Evolutionary conservation across 2,113 vertebrate species (phyloP).

Genomic region (Geothlypis trichas): DNA sequence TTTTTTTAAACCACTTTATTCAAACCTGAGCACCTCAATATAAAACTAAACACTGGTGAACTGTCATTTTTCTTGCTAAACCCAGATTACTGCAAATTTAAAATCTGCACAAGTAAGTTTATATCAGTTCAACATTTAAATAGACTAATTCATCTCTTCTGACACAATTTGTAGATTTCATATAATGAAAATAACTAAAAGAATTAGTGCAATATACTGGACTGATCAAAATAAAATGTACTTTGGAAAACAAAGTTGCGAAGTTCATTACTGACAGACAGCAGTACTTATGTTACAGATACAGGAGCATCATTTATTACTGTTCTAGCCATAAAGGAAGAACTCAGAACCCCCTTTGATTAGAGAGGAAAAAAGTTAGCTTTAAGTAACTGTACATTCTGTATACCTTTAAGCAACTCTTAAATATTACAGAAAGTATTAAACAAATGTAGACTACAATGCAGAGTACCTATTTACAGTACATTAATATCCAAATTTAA

Average conservation of each 20-base stretch:
- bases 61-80: conserved; percentile 76
- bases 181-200: conserved; percentile 83
- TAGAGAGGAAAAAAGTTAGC: conserved; percentile 74
- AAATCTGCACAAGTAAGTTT: conserved; percentile 74
- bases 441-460: conserved; percentile 92
- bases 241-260: conserved; percentile 78
- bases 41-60: conserved; percentile 82
- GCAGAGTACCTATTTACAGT: conserved; percentile 98
- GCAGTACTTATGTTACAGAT: conserved; percentile 81
- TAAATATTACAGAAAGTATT: conserved; percentile 92
- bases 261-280: conserved; percentile 77
- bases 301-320: conserved; percentile 88
- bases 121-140: conserved; percentile 79
- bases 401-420: conserved; percentile 85
- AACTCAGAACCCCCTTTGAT: conserved; percentile 75
- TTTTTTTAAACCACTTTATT: conserved; percentile 80
- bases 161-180: conserved; percentile 80
- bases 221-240: conserved; percentile 79
- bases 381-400: conserved; percentile 92
- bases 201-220: conserved; percentile 83
- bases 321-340: conserved; percentile 85
- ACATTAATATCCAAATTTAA: conserved; percentile 84
- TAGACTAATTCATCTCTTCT: conserved; percentile 80
- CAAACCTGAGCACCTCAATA: conserved; percentile 84
- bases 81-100: conserved; percentile 76